phyloP scores from a whole-genome alignment of 2,113 vertebrate species.

The Falcunculus frontatus region DNA sequence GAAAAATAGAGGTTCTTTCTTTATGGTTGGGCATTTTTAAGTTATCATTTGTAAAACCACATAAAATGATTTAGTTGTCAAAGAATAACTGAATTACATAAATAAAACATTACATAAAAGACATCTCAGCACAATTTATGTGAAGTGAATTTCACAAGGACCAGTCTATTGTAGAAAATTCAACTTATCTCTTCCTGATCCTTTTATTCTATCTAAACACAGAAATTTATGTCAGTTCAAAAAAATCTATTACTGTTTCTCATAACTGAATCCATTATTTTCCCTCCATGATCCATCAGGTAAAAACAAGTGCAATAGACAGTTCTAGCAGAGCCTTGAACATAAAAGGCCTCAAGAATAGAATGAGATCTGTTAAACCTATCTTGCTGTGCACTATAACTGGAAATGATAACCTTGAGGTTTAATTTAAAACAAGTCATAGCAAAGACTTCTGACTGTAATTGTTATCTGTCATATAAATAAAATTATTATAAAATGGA shows the following conservation, averaged over 20 bases:
- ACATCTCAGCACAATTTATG: conserved; percentile 58
- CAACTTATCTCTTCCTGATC: conserved; percentile 64
- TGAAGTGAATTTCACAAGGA: conserved; percentile 60
- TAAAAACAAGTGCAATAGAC: conserved; percentile 69
- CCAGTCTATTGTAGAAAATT: conserved; percentile 59
- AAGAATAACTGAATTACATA: conserved; percentile 69
- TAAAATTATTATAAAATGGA: conserved; percentile 43
- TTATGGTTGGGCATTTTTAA: conserved; percentile 35
- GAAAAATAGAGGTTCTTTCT: conserved; percentile 31
- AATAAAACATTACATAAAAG: conserved; percentile 72
- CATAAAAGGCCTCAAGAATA: conserved; percentile 61
- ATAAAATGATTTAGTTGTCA: conserved; percentile 56
- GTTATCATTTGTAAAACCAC: conserved; percentile 46
- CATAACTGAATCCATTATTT: conserved; percentile 72
- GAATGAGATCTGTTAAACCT: conserved; percentile 52
- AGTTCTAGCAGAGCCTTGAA: conserved; percentile 62
- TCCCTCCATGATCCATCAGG: conserved; percentile 60
- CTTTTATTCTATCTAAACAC: conserved; percentile 66
- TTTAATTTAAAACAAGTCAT: conserved; percentile 63
- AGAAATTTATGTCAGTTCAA: conserved; percentile 68
- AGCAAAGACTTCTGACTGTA: conserved; percentile 27
- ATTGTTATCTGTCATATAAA: conserved; percentile 47
- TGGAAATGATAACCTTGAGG: conserved; percentile 50
- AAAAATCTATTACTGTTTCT: conserved; percentile 70
- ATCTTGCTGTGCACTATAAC: conserved; percentile 35